Evolutionary conservation across 2,888 invertebrate species (phyloP), one percentile per base, ranked within the genome.

Genomic region (Agonopterix alstromeriana): DNA sequence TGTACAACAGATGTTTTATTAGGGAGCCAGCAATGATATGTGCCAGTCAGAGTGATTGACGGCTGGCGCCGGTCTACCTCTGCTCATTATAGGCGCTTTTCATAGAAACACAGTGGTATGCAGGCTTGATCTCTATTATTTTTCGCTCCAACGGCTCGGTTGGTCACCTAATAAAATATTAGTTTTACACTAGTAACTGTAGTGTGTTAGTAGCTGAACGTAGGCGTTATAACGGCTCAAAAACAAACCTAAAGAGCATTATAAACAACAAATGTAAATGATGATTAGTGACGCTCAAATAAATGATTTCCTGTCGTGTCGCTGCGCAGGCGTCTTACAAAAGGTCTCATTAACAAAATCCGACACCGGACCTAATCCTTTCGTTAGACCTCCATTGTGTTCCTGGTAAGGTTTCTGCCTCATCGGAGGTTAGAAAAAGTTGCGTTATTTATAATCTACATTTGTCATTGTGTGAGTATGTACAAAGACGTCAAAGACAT

Each of bases 361-460:
- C 76, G 62, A 69, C 73, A 74, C 82, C 85, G 84, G 63, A 63
- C 73, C 82, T 74, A 86, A 87, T 86, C 82, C 84, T 85, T 86
- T 86, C 79, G 87, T 86, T 83, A 84, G 77, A 81, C 76, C 72
- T 70, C 73, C 60, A 84, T 85, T 86, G 84, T 85, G 69, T 61
- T 57, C 57, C 50, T 53, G 56, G 55, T 48, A 54, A 61, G 42
- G 8, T 55, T 60, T 56, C 55, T 55, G 56, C 54, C 50, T 49
- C 42, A 45, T 53, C 27, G 27, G 27, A 27, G 27, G 27, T 27
- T 27, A 52, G 61, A 60, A 69, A 70, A 63, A 55, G 52, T 42
- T 12, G 42, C 8, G 42, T 59, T 65, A 64, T 71, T 67, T 69
- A 67, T 69, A 63, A 59, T 55, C 58, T 58, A 60, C 61, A 70